Conservation (phyloP, 2,888 invertebrate genomes). For the Cephus runcator region DNA sequence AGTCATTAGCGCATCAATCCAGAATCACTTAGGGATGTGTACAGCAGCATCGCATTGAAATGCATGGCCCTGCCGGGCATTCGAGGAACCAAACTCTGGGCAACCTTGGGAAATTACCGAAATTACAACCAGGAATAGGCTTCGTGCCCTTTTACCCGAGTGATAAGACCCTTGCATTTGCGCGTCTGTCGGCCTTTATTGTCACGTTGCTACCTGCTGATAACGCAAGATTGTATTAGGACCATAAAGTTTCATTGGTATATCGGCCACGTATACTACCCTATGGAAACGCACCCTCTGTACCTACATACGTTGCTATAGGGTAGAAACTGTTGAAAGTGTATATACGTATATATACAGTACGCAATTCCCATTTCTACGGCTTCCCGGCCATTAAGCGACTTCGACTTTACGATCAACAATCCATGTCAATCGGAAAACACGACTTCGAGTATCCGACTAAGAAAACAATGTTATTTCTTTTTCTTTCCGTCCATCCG, state of each 20-base stretch:
- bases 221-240: conserved; percentile 45
- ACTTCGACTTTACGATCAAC: not conserved
- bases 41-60: conserved; percentile 35
- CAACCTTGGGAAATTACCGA: conserved; percentile 16
- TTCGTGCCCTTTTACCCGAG: conserved; percentile 28
- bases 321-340: not conserved
- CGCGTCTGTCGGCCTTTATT: conserved; percentile 41
- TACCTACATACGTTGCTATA: not conserved
- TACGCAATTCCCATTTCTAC: not conserved
- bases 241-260: conserved; percentile 34
- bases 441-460: not conserved
- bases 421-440: not conserved
- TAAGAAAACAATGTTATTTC: not conserved
- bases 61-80: conserved; percentile 32
- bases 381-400: not conserved
- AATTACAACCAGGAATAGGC: conserved; percentile 42
- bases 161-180: conserved; percentile 41
- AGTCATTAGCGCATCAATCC: conserved; percentile 48
- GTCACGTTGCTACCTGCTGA: conserved; percentile 38
- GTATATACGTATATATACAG: not conserved
- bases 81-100: not conserved
- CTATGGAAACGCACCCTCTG: not conserved
- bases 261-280: not conserved
- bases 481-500: not conserved
- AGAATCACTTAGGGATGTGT: conserved; percentile 43